Evolutionary conservation across 2,888 invertebrate genomes (phyloP).

Genomic region (Axea sp.): DNA sequence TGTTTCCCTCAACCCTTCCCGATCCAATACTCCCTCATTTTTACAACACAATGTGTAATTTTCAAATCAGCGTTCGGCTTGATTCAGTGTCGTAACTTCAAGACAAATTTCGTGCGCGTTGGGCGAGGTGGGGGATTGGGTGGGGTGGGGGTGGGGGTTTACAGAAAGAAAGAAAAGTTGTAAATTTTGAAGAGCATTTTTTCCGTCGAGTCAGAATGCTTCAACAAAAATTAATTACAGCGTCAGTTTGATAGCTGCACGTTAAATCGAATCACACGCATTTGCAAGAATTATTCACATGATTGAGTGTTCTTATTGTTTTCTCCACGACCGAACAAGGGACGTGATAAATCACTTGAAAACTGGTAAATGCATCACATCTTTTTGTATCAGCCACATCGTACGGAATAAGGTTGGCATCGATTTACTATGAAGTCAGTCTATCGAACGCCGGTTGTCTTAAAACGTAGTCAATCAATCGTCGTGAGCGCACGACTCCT

Average conservation of each 20-base stretch:
- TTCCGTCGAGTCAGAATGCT: no score
- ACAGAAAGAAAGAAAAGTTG: no score
- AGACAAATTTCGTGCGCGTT: no score
- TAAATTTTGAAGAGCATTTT: no score
- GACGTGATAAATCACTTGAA: conserved; percentile 45
- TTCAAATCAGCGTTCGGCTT: conserved; percentile 65
- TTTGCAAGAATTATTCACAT: conserved; percentile 16
- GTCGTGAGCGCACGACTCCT: conserved; percentile 54
- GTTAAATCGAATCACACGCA: conserved; percentile 13
- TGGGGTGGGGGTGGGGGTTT: no score
- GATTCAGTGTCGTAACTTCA: no score
- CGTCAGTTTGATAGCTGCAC: neutral
- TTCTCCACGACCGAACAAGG: conserved; percentile 17
- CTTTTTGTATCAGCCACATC: conserved; percentile 41
- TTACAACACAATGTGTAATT: conserved; percentile 49
- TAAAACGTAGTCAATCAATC: conserved; percentile 62
- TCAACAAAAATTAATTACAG: no score
- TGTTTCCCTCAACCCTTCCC: no score
- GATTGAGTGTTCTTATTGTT: conserved; percentile 19
- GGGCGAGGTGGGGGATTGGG: no score
- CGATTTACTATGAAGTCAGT: conserved; percentile 58
- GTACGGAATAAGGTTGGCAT: conserved; percentile 46
- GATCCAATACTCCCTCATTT: conserved; percentile 33
- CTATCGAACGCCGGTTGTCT: conserved; percentile 48
- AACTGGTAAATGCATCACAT: conserved; percentile 48